Base-by-base conservation (phyloP, 1,140 invertebrate genomes). In the Drosophila burlai region DNA sequence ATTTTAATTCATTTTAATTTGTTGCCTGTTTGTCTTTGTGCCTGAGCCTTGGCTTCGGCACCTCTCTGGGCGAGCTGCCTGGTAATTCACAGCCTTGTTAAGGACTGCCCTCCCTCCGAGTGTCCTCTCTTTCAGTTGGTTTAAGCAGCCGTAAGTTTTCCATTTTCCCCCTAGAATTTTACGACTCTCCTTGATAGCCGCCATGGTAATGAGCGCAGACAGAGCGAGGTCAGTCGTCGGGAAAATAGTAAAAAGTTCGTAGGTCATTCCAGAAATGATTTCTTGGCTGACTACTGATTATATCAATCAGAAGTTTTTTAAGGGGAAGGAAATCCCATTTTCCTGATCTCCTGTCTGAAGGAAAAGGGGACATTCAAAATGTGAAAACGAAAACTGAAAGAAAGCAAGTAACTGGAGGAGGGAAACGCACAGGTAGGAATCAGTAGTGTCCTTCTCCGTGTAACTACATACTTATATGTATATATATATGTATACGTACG, bases 1-100 rank as follows among this genome's bases (percentile, higher is more conserved):
- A 42, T 71, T 78, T 79, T 78, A 79, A 79, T 79, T 79, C 66
- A 79, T 71, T 79, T 79, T 79, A 79, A 79, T 79, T 79, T 79
- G 65, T 78, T 73, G 46, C 58, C 50, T 69, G 65, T 59, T 79
- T 79, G 77, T 78, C 75, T 63, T 58, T 71, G 31, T 45, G 55
- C 72, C 46, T 73, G 67, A 73, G 71, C 67, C 31, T 46, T 38
- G 63, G 40, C 63, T 50, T 50, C 38, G 15, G 15, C 64, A 16
- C 31, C 65, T 45, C 29, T n/a, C 43, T 36, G 15, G 46, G 3
- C 24, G 24, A 24, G 24, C 24, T 24, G 40, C 40, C 50, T 57
- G n/a, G 16, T 21, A 21, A 31, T 67, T 43, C 67, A 26, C 38
- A 73, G 40, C 40, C 55, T 43, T 10, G 54, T 31, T 45, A 43